These are phyloP conservation scores for Siderastrea siderea DNA, from an alignment of 92 coral and sea anemone genomes.

Conservation along the genomic window DNA sequence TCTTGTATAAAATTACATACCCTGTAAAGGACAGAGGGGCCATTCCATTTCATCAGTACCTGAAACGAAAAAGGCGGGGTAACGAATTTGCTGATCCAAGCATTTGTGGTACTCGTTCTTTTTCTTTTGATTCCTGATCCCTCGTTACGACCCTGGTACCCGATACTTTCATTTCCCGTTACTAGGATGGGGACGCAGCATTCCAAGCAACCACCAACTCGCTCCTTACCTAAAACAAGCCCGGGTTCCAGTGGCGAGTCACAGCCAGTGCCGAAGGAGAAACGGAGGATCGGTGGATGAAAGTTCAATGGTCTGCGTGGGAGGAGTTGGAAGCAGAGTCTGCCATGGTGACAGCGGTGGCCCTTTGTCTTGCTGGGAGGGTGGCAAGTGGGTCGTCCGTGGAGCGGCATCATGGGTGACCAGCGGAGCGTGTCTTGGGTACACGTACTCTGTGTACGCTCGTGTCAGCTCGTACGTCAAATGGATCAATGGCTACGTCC, in stretches of 20 bases:
- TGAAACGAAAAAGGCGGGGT: too few species aligned
- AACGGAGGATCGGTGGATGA: constrained; percentile 54
- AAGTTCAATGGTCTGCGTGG: constrained; percentile 55
- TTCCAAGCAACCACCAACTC: neutral
- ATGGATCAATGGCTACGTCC: constrained; percentile 45
- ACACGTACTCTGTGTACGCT: constrained; percentile 49
- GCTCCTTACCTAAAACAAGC: constrained; percentile 52
- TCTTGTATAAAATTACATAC: too few species aligned
- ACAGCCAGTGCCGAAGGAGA: constrained; percentile 26
- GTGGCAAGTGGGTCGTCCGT: constrained; percentile 53
- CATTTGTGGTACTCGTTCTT: too few species aligned
- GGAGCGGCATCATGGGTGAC: constrained; percentile 71
- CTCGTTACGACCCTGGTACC: too few species aligned
- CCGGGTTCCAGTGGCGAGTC: constrained; percentile 44
- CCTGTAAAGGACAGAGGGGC: too few species aligned
- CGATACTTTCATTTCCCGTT: neutral
- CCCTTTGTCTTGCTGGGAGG: constrained; percentile 55
- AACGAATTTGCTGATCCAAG: too few species aligned
- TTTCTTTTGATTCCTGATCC: too few species aligned
- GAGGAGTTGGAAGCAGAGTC: constrained; percentile 59
- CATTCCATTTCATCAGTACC: too few species aligned
- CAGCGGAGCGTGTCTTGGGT: constrained; percentile 27
- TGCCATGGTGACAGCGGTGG: constrained; percentile 72
- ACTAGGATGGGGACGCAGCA: constrained; percentile 63
- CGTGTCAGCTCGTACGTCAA: constrained; percentile 55